Percentiles rank a stretch among this genome's conserved stretches.
phyloP scores from a whole-genome alignment of 2,113 vertebrate species.

The Tachysurus fulvidraco region DNA sequence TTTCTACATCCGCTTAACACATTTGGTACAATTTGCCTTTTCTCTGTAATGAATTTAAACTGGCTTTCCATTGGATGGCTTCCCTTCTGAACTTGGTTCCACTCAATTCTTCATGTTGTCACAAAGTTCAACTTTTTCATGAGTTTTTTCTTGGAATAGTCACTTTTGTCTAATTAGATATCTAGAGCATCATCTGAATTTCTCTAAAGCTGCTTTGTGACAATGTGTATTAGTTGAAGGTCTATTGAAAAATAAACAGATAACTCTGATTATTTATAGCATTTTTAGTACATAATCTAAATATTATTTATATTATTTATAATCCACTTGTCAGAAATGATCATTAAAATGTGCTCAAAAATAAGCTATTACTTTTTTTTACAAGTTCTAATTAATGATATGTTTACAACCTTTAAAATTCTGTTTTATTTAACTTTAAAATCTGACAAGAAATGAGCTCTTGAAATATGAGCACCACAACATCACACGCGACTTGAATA shows the following conservation, averaged over 20 bases:
- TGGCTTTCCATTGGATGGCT: background rate
- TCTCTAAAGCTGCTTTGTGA: background rate
- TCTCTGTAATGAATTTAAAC: background rate
- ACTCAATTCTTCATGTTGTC: background rate
- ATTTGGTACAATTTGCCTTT: background rate
- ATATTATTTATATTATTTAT: background rate
- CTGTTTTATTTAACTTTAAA: background rate
- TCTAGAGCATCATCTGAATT: background rate
- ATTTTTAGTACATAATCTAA: background rate
- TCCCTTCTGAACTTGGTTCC: background rate
- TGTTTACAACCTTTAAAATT: background rate
- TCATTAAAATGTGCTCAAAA: background rate
- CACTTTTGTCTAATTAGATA: background rate
- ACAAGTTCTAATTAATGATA: background rate
- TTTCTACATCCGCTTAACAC: background rate
- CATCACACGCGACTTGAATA: background rate
- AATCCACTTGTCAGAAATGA: background rate
- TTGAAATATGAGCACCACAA: background rate
- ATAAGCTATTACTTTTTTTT: background rate
- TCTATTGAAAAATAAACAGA: background rate
- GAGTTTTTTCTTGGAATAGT: background rate
- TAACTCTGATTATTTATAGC: background rate
- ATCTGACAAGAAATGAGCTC: background rate
- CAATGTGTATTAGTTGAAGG: background rate
- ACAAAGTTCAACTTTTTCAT: too few species aligned